These are phyloP conservation scores for Solea solea DNA, from an alignment of 2,113 vertebrate genomes.

Conservation along the genomic window DNA sequence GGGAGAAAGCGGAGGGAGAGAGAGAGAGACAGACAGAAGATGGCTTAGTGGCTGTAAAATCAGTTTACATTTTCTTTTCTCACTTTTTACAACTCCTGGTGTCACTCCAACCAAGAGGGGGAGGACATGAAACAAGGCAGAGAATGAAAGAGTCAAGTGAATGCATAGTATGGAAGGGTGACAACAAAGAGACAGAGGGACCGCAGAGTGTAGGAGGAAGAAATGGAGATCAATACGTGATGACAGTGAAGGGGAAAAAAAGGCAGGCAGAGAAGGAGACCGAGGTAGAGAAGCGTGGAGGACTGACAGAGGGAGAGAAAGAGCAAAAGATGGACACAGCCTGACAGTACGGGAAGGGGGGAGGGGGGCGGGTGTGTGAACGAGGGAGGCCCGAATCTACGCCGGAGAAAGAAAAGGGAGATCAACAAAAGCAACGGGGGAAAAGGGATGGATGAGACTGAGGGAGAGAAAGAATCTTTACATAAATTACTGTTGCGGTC, in stretches of 20 bases:
- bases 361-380: conserved; percentile 11
- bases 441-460: conserved; percentile 62
- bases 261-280: conserved; percentile 31
- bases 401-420: conserved; percentile 43
- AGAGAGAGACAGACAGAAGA: conserved; percentile 16
- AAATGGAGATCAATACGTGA: conserved; percentile 61
- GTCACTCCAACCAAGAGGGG: conserved; percentile 39
- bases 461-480: conserved; percentile 77
- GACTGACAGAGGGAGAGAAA: conserved; percentile 54
- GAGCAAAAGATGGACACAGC: conserved; percentile 61
- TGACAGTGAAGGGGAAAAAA: conserved; percentile 19
- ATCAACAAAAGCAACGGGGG: conserved; percentile 62
- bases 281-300: conserved; percentile 55
- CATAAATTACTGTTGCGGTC: conserved; percentile 82
- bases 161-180: conserved; percentile 47
- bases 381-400: conserved; percentile 46
- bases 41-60: conserved; percentile 56
- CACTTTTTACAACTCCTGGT: conserved; percentile 55
- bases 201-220: conserved; percentile 50
- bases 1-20: conserved; percentile 32
- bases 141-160: conserved; percentile 54
- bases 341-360: conserved; percentile 46
- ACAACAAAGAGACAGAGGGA: conserved; percentile 49
- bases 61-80: conserved; percentile 25
- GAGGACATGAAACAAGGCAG: conserved; percentile 43